phyloP scores from a whole-genome alignment of 2,113 vertebrate genomes.

The Ia io region DNA sequence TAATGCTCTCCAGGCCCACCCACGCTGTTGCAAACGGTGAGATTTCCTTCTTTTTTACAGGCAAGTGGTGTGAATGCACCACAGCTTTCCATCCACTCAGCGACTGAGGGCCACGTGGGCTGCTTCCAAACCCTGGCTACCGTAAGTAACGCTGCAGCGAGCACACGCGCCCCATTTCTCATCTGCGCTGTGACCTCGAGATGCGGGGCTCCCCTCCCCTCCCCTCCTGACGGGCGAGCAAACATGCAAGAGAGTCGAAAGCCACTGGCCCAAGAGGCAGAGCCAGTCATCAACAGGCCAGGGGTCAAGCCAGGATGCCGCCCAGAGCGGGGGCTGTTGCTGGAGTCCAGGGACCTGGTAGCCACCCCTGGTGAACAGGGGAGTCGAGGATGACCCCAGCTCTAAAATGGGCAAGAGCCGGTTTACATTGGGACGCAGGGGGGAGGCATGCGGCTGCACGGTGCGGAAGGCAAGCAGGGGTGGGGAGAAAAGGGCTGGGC shows the following conservation, averaged over 20 bases:
- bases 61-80: too few relatives aligned
- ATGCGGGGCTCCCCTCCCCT: not conserved
- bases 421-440: not conserved
- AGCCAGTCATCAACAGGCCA: not conserved
- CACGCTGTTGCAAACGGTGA: not conserved
- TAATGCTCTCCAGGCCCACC: not conserved
- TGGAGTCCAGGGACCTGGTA: not conserved
- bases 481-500: not conserved
- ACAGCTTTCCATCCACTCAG: not conserved
- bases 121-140: not conserved
- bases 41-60: not conserved
- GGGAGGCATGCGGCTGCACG: rapidly evolving
- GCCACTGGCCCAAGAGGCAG: not conserved
- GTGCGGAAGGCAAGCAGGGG: not conserved
- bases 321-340: rapidly evolving
- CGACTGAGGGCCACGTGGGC: not conserved
- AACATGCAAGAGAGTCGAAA: not conserved
- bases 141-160: not conserved
- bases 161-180: not conserved
- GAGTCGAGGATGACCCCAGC: not conserved
- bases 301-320: not conserved
- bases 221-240: not conserved
- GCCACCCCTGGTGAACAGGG: too few relatives aligned
- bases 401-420: not conserved
- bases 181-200: not conserved